A percentile compares a stretch with the other conserved stretches of the same genome.
Conservation (phyloP, 2,888 invertebrate genomes). For the Apodemia duryi region DNA sequence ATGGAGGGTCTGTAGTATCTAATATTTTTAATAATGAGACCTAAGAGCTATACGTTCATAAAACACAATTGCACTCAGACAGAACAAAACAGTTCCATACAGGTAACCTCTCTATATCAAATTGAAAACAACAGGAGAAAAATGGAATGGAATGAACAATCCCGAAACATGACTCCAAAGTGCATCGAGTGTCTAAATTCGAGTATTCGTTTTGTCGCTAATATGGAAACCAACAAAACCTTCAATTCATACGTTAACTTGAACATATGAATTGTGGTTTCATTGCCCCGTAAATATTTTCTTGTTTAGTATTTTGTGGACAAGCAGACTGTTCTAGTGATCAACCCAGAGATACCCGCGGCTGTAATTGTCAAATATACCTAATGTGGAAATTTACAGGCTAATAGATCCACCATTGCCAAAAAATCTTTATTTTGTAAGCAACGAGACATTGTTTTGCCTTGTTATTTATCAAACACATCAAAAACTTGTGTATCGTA, state of each 20-base stretch:
- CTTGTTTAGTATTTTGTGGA: constrained; percentile 18
- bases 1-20: constrained; percentile 29
- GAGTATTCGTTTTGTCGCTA: constrained; percentile 40
- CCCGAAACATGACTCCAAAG: constrained; percentile 45
- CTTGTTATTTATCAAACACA: too few species aligned
- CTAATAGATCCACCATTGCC: not conserved
- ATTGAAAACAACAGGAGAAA: constrained; percentile 40
- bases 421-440: not conserved
- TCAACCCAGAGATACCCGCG: not conserved
- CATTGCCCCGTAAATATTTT: constrained; percentile 22
- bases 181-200: constrained; percentile 44
- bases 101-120: constrained; percentile 36
- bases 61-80: constrained; percentile 43
- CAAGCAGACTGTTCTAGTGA: not conserved
- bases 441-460: too few species aligned
- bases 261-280: constrained; percentile 29
- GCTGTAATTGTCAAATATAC: not conserved
- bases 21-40: constrained; percentile 35
- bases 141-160: constrained; percentile 41
- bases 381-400: not conserved
- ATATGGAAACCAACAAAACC: constrained; percentile 36
- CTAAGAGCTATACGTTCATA: constrained; percentile 34
- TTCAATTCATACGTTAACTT: constrained; percentile 30
- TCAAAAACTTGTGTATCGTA: too few species aligned
- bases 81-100: constrained; percentile 40